Evolutionary conservation across 1,140 invertebrate genomes (phyloP).

Genomic region (Latrodectus geometricus): DNA sequence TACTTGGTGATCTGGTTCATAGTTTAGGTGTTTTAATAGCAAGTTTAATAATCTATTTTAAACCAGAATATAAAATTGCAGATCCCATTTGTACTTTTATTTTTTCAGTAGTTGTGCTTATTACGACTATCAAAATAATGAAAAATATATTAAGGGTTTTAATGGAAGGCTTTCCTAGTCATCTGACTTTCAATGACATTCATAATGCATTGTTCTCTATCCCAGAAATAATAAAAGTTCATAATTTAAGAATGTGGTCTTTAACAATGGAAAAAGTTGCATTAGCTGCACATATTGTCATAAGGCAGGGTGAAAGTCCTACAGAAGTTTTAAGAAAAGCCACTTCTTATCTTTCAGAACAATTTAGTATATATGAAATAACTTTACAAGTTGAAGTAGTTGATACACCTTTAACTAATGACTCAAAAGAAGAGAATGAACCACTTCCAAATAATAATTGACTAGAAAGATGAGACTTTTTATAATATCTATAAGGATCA

Average conservation of each 20-base stretch:
- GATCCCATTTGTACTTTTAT: constrained; percentile 92
- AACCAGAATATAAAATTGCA: constrained; percentile 80
- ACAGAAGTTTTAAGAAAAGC: constrained; percentile 86
- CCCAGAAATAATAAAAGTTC: constrained; percentile 89
- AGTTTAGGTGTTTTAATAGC: constrained; percentile 95
- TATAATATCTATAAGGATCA: too few species aligned
- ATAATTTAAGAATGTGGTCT: constrained; percentile 97
- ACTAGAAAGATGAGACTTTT: too few species aligned
- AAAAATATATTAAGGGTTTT: constrained; percentile 81
- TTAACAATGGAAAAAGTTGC: constrained; percentile 95
- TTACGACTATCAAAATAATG: constrained; percentile 82
- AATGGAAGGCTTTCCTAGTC: constrained; percentile 86
- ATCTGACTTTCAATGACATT: constrained; percentile 86
- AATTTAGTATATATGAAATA: constrained; percentile 90
- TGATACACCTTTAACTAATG: constrained; percentile 71
- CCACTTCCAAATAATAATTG: too few species aligned
- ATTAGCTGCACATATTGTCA: constrained; percentile 90
- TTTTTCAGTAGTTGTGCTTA: constrained; percentile 86
- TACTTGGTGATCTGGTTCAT: constrained; percentile 96
- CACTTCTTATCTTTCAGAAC: constrained; percentile 79
- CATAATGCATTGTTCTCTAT: constrained; percentile 85
- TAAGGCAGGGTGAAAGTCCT: constrained; percentile 74
- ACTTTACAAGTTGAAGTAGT: constrained; percentile 99
- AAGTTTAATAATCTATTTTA: constrained; percentile 74
- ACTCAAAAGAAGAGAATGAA: neutral